These are phyloP conservation scores for Grapholita molesta DNA, from an alignment of 1,140 invertebrate species.

Conservation along the genomic window DNA sequence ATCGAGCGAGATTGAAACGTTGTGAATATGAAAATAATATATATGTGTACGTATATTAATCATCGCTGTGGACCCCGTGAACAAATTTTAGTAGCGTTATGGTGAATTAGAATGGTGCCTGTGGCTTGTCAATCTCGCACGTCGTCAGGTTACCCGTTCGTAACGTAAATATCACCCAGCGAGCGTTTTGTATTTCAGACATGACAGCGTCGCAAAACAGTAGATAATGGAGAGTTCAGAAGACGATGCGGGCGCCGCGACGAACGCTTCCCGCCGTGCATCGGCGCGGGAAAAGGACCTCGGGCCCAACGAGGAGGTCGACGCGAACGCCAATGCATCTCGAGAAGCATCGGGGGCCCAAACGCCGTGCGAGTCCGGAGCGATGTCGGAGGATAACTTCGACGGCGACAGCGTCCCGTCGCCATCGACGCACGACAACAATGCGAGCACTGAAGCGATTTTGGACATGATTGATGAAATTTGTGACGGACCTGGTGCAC, in stretches of 20 bases:
- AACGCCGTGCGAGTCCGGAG: conserved; percentile 55
- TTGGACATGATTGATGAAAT: conserved; percentile 77
- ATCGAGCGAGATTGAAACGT: conserved; percentile 63
- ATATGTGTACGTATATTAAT: conserved; percentile 76
- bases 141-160: conserved; percentile 74
- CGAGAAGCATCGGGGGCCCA: conserved; percentile 55
- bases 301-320: conserved; percentile 62
- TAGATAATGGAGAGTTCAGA: conserved; percentile 79
- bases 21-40: conserved; percentile 78
- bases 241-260: conserved; percentile 76
- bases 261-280: conserved; percentile 73
- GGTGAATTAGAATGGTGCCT: conserved; percentile 78
- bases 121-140: conserved; percentile 75
- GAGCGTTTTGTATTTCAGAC: conserved; percentile 75
- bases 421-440: conserved; percentile 65
- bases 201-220: conserved; percentile 74
- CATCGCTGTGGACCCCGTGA: conserved; percentile 68
- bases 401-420: conserved; percentile 70
- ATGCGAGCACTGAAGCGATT: conserved; percentile 75
- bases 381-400: conserved; percentile 70
- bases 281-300: conserved; percentile 76
- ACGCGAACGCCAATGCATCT: conserved; percentile 62
- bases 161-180: conserved; percentile 75
- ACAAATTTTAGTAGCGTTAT: conserved; percentile 74
- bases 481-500: conserved; percentile 65